Evolutionary conservation across 2,797 vertebrate species (phyloP).

Genomic region (Poeciliopsis infans): DNA sequence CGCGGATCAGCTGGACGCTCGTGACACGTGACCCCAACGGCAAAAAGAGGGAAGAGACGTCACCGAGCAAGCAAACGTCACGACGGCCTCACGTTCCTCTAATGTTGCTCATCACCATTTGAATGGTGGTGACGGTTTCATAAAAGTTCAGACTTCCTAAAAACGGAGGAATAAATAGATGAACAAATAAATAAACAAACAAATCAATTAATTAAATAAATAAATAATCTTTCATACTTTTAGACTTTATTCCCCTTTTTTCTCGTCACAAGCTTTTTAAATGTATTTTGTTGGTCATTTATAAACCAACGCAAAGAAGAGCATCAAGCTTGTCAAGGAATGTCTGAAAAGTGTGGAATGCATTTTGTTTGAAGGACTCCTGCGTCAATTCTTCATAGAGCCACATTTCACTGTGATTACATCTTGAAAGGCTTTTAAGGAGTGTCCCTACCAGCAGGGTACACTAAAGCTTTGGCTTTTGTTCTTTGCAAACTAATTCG

Average conservation of each 20-base stretch:
- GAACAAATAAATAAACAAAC: too few relatives aligned
- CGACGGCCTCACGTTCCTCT: neutral
- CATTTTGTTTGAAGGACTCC: neutral
- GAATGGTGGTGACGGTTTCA: neutral
- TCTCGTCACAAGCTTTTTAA: neutral
- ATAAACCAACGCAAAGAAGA: neutral
- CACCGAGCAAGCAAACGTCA: neutral
- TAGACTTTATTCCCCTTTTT: too few relatives aligned
- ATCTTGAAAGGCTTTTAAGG: neutral
- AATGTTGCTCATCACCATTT: neutral
- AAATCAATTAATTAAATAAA: too few relatives aligned
- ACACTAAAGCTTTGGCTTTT: neutral
- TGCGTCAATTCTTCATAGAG: neutral
- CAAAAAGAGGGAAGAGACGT: neutral
- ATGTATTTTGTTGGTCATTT: neutral
- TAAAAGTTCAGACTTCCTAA: neutral
- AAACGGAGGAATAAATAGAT: neutral
- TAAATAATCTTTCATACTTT: neutral
- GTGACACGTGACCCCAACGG: neutral
- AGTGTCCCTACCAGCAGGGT: neutral
- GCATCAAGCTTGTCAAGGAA: neutral
- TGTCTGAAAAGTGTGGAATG: neutral
- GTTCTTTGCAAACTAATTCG: neutral
- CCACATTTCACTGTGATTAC: neutral
- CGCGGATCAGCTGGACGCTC: conserved; percentile 33